A percentile compares a stretch with the other conserved stretches of the same genome.
Evolutionary conservation across 2,113 vertebrate genomes (phyloP).

Genomic region (Elachura formosa): DNA sequence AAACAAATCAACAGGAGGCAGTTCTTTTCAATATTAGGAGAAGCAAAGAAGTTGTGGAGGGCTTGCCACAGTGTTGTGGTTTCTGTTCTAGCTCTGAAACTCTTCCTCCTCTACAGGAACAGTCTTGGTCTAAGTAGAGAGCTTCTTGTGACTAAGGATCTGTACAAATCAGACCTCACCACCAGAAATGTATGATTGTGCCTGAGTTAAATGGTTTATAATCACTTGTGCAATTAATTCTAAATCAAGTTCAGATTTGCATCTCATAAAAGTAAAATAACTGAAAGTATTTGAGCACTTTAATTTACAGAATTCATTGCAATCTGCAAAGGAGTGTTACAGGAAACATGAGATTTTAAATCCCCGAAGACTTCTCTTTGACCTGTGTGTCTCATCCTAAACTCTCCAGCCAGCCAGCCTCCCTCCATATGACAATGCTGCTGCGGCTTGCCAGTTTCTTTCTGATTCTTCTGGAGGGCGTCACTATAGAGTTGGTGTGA

Average conservation of each 20-base stretch:
- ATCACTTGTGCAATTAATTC: neutral
- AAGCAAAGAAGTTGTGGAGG: neutral
- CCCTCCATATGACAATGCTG: neutral
- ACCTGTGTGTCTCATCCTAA: neutral
- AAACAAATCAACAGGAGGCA: neutral
- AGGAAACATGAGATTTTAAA: neutral
- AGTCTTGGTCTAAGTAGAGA: neutral
- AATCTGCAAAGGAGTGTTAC: neutral
- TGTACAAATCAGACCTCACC: neutral
- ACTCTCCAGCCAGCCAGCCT: neutral
- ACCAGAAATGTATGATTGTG: neutral
- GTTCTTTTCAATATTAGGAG: neutral
- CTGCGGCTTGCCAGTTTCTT: slow-evolving; percentile 1
- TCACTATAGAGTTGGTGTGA: neutral
- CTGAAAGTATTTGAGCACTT: neutral
- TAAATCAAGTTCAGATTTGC: neutral
- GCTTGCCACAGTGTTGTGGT: neutral
- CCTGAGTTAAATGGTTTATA: neutral
- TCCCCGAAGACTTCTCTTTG: neutral
- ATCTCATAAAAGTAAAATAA: neutral
- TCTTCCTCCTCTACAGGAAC: neutral
- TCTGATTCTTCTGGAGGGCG: neutral
- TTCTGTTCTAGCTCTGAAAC: neutral
- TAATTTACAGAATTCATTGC: neutral
- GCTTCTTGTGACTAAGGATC: neutral